Conservation (phyloP, 1,140 invertebrate species). For the Sminthurinus signatus region DNA sequence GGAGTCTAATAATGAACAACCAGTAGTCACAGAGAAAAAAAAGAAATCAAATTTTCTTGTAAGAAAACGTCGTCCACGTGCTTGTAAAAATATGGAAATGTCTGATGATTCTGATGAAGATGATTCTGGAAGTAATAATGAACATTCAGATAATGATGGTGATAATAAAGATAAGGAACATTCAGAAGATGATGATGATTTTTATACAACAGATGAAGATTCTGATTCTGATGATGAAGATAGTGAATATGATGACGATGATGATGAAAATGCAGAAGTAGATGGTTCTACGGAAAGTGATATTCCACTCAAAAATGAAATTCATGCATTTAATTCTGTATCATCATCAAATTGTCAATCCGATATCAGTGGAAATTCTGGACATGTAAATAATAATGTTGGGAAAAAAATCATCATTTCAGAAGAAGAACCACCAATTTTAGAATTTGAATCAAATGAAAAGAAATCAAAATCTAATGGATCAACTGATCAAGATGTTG, state of each 20-base stretch:
- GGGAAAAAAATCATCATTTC: not conserved
- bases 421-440: not conserved
- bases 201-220: not conserved
- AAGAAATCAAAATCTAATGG: not conserved
- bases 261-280: not conserved
- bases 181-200: too few species aligned
- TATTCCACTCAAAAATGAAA: not conserved
- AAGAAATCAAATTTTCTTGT: conserved; percentile 1
- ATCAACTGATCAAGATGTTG: not conserved
- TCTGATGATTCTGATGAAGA: conserved; percentile 7
- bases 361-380: conserved; percentile 6
- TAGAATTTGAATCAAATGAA: not conserved
- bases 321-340: not conserved
- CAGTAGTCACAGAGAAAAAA: not conserved
- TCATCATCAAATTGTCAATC: conserved; percentile 4
- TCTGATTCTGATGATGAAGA: not conserved
- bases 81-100: not conserved
- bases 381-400: not conserved
- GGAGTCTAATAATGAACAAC: too few species aligned
- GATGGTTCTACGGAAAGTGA: not conserved
- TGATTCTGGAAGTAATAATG: not conserved
- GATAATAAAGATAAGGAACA: not conserved
- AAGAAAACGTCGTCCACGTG: not conserved
- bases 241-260: not conserved
- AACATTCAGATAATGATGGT: not conserved